Conservation (phyloP, 2,888 invertebrate species). For the Cataglyphis cursor region DNA sequence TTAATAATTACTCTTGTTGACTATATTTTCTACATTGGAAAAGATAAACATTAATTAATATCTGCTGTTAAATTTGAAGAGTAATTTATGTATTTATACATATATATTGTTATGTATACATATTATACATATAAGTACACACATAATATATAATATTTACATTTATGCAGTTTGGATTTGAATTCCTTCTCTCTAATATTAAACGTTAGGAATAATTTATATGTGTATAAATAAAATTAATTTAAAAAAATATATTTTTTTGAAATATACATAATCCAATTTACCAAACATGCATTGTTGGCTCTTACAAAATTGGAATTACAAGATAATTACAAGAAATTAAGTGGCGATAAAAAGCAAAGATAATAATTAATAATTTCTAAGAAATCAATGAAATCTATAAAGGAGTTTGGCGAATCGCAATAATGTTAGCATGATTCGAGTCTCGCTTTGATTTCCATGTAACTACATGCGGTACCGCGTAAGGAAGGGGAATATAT, state of each 20-base stretch:
- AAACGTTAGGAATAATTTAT: neutral
- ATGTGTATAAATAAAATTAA: neutral
- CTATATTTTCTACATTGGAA: slow-evolving; percentile 2
- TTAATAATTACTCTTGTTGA: neutral
- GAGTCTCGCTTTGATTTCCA: slow-evolving; percentile 58
- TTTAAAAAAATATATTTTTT: neutral
- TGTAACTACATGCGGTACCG: slow-evolving; percentile 49
- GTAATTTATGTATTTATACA: neutral
- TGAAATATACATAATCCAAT: neutral
- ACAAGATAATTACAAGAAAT: neutral
- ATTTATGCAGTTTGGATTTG: neutral
- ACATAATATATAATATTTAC: slow-evolving; percentile 2
- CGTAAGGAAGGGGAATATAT: slow-evolving; percentile 45
- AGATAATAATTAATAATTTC: neutral
- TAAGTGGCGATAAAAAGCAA: neutral
- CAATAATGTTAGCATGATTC: slow-evolving; percentile 23
- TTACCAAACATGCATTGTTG: neutral
- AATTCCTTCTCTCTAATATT: neutral
- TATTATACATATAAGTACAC: neutral
- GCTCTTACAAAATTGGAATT: neutral
- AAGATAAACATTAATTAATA: slow-evolving; percentile 30
- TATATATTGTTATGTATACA: neutral
- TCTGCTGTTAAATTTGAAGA: neutral
- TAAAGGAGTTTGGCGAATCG: neutral
- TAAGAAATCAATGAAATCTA: neutral